Base-by-base conservation (phyloP, 2,888 invertebrate species). In the Troides oblongomaculatus region DNA sequence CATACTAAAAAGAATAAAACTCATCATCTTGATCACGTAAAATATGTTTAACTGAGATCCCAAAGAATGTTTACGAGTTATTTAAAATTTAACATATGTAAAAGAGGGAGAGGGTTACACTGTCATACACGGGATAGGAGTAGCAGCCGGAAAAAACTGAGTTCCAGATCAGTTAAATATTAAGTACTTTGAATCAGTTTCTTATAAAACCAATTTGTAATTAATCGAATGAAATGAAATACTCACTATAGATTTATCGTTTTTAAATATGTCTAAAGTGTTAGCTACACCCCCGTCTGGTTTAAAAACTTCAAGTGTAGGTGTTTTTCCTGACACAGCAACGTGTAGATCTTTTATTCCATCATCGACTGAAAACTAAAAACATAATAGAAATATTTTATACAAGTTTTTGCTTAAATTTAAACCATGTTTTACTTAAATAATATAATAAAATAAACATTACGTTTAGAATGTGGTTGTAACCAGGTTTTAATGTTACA, bases 341-440 rank as follows among this genome's bases (percentile, higher is more conserved):
- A 88, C 73, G 0, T 79, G 66, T 2, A 83, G 39, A n/a, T 80
- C 75, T 58, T 73, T 74, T 8, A 76, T 78, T 50, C 77, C 75
- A 8, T 70, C n/a, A 67, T 86, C 86, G 0, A 84, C 78, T 39
- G 67, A 69, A 70, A 76, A 79, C 88, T 88, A 72, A 62, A 79
- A 83, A 46, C 60, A 57, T 63, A 66, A 36, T 17, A 56, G 6
- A 23, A 43, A 23, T 18, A 50, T 17, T 5, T 3, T 8, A 18
- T 50, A 50, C 0, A 18, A 4, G 2, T 50, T 50, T 43, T 1
- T 6, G 21, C 14, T 14, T 46, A 12, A 46, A 12, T 46, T 46
- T 46, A 46, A 46, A 12, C 12, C 2, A 12, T 46, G 14, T 46
- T 46, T 46, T 46, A 46, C 2, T 30, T 5, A 30, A 30, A 30